These are phyloP conservation scores for Pleuronectes platessa DNA, from an alignment of 2,113 vertebrate genomes.

Conservation along the genomic window DNA sequence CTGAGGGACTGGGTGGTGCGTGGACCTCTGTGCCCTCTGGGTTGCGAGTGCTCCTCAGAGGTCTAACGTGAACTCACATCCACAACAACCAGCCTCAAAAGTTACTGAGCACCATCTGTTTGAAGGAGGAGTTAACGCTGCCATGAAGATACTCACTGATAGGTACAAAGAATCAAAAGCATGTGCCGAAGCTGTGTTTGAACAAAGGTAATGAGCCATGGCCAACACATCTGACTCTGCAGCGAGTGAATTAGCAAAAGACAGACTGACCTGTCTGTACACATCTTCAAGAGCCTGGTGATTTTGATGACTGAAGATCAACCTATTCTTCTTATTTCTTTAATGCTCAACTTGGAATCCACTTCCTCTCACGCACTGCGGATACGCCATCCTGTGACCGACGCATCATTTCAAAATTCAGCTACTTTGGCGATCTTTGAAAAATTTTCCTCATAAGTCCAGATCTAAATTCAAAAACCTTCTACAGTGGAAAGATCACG, in stretches of 20 bases:
- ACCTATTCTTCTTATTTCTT: neutral
- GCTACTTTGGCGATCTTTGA: neutral
- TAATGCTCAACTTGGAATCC: neutral
- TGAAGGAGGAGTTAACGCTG: slow-evolving; percentile 20
- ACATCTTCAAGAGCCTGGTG: neutral
- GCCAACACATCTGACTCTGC: slow-evolving; percentile 45
- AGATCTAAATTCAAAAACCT: neutral
- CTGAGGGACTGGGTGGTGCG: too few relatives aligned
- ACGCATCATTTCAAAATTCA: neutral
- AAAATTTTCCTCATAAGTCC: neutral
- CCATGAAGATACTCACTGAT: slow-evolving; percentile 29
- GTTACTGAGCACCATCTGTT: slow-evolving; percentile 24
- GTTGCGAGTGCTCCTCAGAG: slow-evolving; percentile 2
- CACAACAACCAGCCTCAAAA: slow-evolving; percentile 32
- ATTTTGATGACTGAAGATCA: neutral
- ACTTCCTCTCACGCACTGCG: neutral
- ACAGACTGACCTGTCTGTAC: slow-evolving; percentile 20
- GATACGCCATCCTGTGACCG: neutral
- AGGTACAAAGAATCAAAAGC: slow-evolving; percentile 24
- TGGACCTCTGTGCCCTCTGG: neutral
- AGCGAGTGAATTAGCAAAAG: neutral
- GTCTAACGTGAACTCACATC: slow-evolving; percentile 5
- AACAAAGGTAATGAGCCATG: slow-evolving; percentile 42
- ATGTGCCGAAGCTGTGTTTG: slow-evolving; percentile 32
- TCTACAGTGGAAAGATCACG: too few relatives aligned